phyloP scores from a whole-genome alignment of 2,888 invertebrate genomes.

The Linnaemya vulpina region DNA sequence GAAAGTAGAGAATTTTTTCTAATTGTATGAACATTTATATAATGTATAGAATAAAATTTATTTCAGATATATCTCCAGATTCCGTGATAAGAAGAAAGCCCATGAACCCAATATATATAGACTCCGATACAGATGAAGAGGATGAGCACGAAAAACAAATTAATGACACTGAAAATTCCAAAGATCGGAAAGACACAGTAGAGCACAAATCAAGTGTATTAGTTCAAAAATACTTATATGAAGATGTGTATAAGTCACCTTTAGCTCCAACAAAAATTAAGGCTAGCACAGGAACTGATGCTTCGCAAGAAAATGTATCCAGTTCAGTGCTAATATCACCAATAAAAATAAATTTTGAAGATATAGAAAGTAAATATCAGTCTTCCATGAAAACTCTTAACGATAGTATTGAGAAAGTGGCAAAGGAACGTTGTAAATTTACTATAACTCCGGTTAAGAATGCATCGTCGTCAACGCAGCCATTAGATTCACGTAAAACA shows the following conservation, averaged over 20 bases:
- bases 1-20: neutral
- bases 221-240: slow-evolving; percentile 76
- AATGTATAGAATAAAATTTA: neutral
- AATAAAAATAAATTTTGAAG: slow-evolving; percentile 76
- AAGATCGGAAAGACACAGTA: slow-evolving; percentile 23
- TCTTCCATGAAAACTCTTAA: slow-evolving; percentile 77
- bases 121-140: slow-evolving; percentile 79
- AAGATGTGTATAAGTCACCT: slow-evolving; percentile 75
- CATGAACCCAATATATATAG: slow-evolving; percentile 79
- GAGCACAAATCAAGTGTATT: slow-evolving; percentile 62
- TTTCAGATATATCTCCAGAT: slow-evolving; percentile 4
- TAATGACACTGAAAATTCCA: slow-evolving; percentile 1
- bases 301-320: slow-evolving; percentile 6
- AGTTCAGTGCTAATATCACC: slow-evolving; percentile 54
- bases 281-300: neutral
- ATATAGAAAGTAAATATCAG: slow-evolving; percentile 78
- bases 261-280: slow-evolving; percentile 72
- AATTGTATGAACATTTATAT: neutral
- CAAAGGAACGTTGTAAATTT: slow-evolving; percentile 67
- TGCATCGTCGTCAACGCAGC: neutral
- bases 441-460: slow-evolving; percentile 63
- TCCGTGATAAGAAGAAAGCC: slow-evolving; percentile 60
- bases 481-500: neutral
- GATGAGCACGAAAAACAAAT: slow-evolving; percentile 33
- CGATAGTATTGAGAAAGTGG: slow-evolving; percentile 77